These are phyloP conservation scores for Rallus limicola DNA, from an alignment of 2,113 vertebrate genomes.

Conservation along the genomic window DNA sequence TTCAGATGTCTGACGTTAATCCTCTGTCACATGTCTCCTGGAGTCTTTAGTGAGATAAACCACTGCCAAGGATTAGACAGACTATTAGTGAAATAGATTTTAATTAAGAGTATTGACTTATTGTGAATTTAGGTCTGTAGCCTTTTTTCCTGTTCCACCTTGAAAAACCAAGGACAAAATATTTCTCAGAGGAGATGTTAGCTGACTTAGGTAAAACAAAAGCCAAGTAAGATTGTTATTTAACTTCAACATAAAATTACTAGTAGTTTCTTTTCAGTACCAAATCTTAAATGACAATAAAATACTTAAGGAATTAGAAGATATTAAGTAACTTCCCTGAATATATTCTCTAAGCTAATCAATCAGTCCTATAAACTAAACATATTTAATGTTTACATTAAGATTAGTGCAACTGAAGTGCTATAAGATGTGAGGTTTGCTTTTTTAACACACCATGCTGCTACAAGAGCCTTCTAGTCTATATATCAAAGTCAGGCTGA, in stretches of 20 bases:
- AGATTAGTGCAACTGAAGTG: background rate
- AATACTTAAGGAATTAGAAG: background rate
- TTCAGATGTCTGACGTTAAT: slow-evolving; percentile 1
- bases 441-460: background rate
- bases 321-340: background rate
- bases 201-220: background rate
- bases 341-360: background rate
- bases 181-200: background rate
- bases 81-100: slow-evolving; percentile 25
- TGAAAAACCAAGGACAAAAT: background rate
- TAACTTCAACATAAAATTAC: background rate
- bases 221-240: background rate
- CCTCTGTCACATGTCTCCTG: background rate
- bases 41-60: slow-evolving; percentile 20
- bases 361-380: background rate
- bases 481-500: background rate
- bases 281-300: background rate
- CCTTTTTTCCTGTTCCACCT: background rate
- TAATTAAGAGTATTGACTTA: slow-evolving; percentile 46
- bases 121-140: background rate
- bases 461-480: background rate
- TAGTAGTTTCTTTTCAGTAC: background rate
- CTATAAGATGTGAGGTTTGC: background rate
- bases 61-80: background rate
- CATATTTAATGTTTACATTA: background rate